Evolutionary conservation across 2,113 vertebrate genomes (phyloP).

Genomic region (Anas platyrhynchos): DNA sequence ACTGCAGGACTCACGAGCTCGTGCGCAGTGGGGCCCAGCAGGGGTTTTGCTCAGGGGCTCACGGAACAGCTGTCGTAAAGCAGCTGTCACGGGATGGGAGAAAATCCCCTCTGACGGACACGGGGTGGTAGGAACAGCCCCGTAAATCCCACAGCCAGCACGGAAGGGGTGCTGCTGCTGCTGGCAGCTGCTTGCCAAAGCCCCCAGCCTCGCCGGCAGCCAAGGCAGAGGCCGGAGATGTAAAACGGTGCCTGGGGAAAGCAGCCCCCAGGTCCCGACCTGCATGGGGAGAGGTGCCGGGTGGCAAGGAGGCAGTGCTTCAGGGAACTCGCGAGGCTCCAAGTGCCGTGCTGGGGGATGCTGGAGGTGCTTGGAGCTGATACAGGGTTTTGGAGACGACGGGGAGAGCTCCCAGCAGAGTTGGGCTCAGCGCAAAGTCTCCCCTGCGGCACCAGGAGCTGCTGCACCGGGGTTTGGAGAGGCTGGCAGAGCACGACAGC

Average conservation of each 20-base stretch:
- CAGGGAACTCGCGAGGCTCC: not conserved
- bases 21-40: not conserved
- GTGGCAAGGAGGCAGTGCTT: not conserved
- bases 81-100: not conserved
- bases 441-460: not conserved
- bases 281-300: not conserved
- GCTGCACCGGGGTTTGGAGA: not conserved
- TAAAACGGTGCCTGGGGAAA: not conserved
- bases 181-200: not conserved
- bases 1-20: not conserved
- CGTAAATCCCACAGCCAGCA: not conserved
- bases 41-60: not conserved
- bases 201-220: not conserved
- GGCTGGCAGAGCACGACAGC: not conserved
- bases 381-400: not conserved
- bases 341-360: not conserved
- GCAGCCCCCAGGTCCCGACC: not conserved
- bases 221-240: not conserved
- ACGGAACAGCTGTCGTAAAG: not conserved
- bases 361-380: not conserved
- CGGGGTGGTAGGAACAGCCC: not conserved
- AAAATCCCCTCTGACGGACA: not conserved
- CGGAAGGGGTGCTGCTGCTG: fast-evolving
- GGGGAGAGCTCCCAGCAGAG: not conserved
- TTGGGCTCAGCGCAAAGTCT: not conserved